Percentiles rank a stretch among this genome's conserved stretches.
Conservation (phyloP, 2,888 invertebrate genomes). For the Galerucella pusilla region DNA sequence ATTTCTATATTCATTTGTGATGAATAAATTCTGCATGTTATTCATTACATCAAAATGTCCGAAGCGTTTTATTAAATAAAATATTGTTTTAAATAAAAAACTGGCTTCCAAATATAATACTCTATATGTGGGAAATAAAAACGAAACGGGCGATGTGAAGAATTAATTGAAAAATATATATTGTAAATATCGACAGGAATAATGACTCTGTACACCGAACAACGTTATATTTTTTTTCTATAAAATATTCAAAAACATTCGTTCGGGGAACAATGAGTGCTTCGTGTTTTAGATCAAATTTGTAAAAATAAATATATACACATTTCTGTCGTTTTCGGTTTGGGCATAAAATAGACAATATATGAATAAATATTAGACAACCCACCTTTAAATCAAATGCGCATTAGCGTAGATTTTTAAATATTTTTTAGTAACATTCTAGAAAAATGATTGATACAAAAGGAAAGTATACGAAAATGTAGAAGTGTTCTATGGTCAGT, state of each 20-base stretch:
- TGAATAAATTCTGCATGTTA: not conserved
- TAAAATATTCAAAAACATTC: constrained; percentile 39
- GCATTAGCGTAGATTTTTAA: not conserved
- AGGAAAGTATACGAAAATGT: too few species aligned
- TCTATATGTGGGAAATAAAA: not conserved
- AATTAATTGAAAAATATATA: constrained; percentile 39
- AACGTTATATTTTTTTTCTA: constrained; percentile 26
- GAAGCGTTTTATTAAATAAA: not conserved
- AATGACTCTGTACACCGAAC: constrained; percentile 12
- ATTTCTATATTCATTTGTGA: not conserved
- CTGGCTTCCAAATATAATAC: not conserved
- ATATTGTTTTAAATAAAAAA: not conserved
- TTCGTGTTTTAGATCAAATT: constrained; percentile 29
- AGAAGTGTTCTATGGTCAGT: too few species aligned
- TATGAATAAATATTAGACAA: constrained; percentile 53
- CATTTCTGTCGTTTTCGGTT: constrained; percentile 34
- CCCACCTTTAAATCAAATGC: constrained; percentile 44
- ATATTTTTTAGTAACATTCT: not conserved
- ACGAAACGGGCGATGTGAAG: constrained; percentile 10
- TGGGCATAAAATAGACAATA: constrained; percentile 49
- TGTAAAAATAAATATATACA: constrained; percentile 40
- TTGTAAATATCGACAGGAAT: constrained; percentile 29
- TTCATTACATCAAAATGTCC: not conserved
- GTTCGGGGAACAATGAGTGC: constrained; percentile 34
- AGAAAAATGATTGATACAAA: too few species aligned